Percentiles rank a stretch among this genome's conserved stretches.
Conservation (phyloP, 2,797 vertebrate genomes). For the Adelosebastes latens region DNA sequence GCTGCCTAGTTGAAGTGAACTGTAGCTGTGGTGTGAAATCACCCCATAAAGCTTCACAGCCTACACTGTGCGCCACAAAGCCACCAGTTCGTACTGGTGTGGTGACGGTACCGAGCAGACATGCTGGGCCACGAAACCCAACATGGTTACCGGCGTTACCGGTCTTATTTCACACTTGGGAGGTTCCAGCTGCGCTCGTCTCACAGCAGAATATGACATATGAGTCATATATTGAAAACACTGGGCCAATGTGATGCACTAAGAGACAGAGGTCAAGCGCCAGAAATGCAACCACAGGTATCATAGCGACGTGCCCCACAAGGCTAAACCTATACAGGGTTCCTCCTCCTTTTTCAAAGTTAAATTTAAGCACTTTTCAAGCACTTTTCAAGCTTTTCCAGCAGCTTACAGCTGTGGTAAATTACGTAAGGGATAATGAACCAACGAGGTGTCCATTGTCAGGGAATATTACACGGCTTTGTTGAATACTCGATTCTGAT, state of each 20-base stretch:
- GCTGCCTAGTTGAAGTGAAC: neutral
- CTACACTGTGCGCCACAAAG: neutral
- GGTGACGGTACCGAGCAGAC: neutral
- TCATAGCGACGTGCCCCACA: neutral
- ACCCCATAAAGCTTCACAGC: neutral
- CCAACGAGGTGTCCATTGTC: too few species aligned
- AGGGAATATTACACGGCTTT: too few species aligned
- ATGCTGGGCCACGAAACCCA: neutral
- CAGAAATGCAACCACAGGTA: neutral
- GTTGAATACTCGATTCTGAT: too few species aligned
- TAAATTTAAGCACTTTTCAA: neutral
- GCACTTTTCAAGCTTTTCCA: neutral
- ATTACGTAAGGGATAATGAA: too few species aligned
- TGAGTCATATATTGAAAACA: slow-evolving; percentile 16
- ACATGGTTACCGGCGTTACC: neutral
- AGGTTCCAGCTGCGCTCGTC: slow-evolving; percentile 10
- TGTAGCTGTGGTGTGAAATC: slow-evolving; percentile 1
- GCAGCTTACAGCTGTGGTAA: neutral
- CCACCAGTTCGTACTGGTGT: neutral
- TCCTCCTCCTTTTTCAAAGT: neutral
- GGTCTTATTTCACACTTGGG: slow-evolving; percentile 19
- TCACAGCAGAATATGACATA: neutral
- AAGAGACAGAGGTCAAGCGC: too few species aligned
- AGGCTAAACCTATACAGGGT: too few species aligned
- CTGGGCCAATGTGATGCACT: too few species aligned